Percentiles rank a stretch among this genome's conserved stretches.
Evolutionary conservation across 2,113 vertebrate genomes (phyloP).

Genomic region (Macheiramphus alcinus): DNA sequence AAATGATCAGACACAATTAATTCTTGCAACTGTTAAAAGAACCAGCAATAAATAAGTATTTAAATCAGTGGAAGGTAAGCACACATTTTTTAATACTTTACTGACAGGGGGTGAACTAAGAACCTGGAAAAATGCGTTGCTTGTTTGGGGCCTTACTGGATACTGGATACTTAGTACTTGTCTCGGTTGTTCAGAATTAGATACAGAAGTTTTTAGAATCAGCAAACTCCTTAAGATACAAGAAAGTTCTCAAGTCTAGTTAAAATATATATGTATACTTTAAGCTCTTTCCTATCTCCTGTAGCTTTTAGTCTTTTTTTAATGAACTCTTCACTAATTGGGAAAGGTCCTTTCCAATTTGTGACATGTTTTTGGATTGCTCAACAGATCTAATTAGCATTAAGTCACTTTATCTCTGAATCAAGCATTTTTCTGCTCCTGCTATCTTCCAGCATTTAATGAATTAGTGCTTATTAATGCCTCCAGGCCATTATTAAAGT

Average conservation of each 20-base stretch:
- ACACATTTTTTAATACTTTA: neutral
- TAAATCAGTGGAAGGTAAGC: neutral
- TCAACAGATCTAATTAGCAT: constrained; percentile 54
- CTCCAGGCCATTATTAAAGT: constrained; percentile 10
- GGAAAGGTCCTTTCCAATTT: constrained; percentile 19
- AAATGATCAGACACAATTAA: neutral
- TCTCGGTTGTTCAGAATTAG: neutral
- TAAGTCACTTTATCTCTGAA: constrained; percentile 49
- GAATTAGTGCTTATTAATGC: constrained; percentile 28
- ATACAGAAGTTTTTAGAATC: neutral
- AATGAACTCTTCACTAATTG: constrained; percentile 27
- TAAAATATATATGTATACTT: neutral
- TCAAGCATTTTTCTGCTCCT: constrained; percentile 19
- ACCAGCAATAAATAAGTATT: neutral
- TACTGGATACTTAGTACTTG: neutral
- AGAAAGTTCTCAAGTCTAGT: neutral
- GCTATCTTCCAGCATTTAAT: constrained; percentile 23
- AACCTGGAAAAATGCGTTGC: neutral
- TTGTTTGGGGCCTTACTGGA: neutral
- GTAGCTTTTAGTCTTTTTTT: constrained; percentile 24
- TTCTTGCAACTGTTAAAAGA: neutral
- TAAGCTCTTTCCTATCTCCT: neutral
- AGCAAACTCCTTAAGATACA: neutral
- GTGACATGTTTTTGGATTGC: constrained; percentile 17
- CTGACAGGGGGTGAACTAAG: neutral